A percentile compares a stretch with the other conserved stretches of the same genome.
Evolutionary conservation across 92 coral and sea anemone species (phyloP).

Genomic region (Nematostella vectensis): DNA sequence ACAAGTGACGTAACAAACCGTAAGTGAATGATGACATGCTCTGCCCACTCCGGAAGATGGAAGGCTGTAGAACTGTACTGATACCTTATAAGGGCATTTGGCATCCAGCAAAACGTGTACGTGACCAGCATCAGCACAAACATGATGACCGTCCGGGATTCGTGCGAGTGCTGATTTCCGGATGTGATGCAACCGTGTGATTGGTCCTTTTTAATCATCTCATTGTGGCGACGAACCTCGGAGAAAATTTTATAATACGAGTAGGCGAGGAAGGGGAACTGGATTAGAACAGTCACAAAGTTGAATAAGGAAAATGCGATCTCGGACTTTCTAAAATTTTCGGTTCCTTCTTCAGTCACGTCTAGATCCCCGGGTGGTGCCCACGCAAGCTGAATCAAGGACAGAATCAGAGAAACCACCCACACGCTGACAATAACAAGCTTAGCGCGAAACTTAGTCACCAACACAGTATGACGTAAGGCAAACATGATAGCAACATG

Average conservation of each 20-base stretch:
- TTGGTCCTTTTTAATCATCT: not conserved
- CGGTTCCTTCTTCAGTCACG: not conserved
- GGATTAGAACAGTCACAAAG: not conserved
- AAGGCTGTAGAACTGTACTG: slow-evolving; percentile 1
- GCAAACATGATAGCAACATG: slow-evolving; percentile 30
- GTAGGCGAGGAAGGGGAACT: not conserved
- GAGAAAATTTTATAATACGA: not conserved
- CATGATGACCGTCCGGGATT: slow-evolving; percentile 19
- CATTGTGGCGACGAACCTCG: slow-evolving; percentile 8
- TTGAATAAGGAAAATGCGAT: not conserved
- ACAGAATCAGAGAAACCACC: slow-evolving; percentile 9
- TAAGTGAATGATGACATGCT: slow-evolving; percentile 1
- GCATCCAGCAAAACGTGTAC: slow-evolving; percentile 36
- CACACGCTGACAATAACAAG: slow-evolving; percentile 22
- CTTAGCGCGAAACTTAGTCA: slow-evolving; percentile 8
- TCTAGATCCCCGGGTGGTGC: slow-evolving; percentile 5
- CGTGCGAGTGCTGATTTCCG: slow-evolving; percentile 2
- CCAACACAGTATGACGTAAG: slow-evolving; percentile 15
- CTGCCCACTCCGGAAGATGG: slow-evolving; percentile 16
- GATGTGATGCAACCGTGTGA: not conserved
- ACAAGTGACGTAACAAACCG: slow-evolving; percentile 39
- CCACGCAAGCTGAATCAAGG: slow-evolving; percentile 42
- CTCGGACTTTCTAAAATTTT: slow-evolving; percentile 4
- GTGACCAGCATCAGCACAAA: slow-evolving; percentile 26
- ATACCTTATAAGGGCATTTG: slow-evolving; percentile 20